Percentiles rank a stretch among this genome's conserved stretches.
These are phyloP conservation scores for Apolygus lucorum DNA, from an alignment of 1,140 invertebrate genomes.

Conservation along the genomic window DNA sequence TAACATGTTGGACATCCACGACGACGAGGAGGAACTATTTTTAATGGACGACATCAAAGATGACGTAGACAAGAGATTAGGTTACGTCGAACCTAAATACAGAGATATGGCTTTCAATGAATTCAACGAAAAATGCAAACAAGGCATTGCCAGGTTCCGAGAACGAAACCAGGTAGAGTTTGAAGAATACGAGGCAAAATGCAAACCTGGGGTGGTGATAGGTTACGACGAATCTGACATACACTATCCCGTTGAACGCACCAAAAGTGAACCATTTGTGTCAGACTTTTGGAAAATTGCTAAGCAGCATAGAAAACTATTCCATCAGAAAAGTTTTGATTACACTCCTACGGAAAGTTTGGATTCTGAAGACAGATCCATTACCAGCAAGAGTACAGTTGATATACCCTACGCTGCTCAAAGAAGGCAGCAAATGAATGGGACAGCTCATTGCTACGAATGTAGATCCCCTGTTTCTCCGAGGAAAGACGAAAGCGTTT, in stretches of 20 bases:
- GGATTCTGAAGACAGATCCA: conserved; percentile 25
- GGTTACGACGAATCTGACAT: conserved; percentile 39
- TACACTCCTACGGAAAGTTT: conserved; percentile 59
- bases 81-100: conserved; percentile 35
- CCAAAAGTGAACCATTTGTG: conserved; percentile 70
- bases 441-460: conserved; percentile 49
- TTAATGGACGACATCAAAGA: conserved; percentile 47
- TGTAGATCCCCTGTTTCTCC: conserved; percentile 30
- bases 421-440: conserved; percentile 73
- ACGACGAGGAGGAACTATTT: conserved; percentile 59
- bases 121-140: conserved; percentile 37
- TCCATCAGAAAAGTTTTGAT: conserved; percentile 79
- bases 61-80: conserved; percentile 35
- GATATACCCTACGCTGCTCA: conserved; percentile 76
- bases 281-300: conserved; percentile 33
- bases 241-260: conserved; percentile 53
- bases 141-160: conserved; percentile 30
- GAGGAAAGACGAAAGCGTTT: conserved; percentile 21
- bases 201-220: conserved; percentile 41
- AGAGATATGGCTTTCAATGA: conserved; percentile 35
- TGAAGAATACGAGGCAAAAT: conserved; percentile 43
- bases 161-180: conserved; percentile 35
- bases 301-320: conserved; percentile 42
- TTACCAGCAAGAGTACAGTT: conserved; percentile 43
- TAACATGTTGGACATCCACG: conserved; percentile 40